Percentiles rank a stretch among this genome's conserved stretches.
Conservation (phyloP, 2,797 vertebrate genomes). For the Myripristis jacobus region DNA sequence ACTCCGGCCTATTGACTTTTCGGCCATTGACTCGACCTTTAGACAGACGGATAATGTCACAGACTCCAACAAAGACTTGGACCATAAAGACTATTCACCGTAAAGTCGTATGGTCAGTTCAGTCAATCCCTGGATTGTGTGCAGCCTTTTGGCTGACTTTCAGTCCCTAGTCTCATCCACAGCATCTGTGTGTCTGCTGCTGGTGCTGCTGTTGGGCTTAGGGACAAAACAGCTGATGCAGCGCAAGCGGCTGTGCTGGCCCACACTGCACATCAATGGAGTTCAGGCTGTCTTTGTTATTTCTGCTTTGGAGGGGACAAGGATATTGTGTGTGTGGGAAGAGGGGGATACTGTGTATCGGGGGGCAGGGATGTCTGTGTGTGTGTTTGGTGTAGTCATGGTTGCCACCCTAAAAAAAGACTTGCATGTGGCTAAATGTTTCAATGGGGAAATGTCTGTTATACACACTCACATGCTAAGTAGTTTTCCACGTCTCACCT, state of each 20-base stretch:
- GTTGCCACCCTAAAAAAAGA: slow-evolving; percentile 44
- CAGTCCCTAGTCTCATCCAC: slow-evolving; percentile 39
- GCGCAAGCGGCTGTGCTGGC: slow-evolving; percentile 50
- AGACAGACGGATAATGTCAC: slow-evolving; percentile 45
- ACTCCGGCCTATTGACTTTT: slow-evolving; percentile 4
- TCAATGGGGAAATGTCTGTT: slow-evolving; percentile 20
- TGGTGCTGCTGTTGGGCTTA: slow-evolving; percentile 45
- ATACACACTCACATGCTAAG: neutral
- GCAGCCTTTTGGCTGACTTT: slow-evolving; percentile 29
- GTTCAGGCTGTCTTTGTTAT: slow-evolving; percentile 69
- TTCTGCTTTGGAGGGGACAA: slow-evolving; percentile 55
- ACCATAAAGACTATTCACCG: slow-evolving; percentile 44
- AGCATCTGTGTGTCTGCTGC: slow-evolving; percentile 46
- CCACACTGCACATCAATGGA: slow-evolving; percentile 44
- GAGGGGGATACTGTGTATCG: neutral
- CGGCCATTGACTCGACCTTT: slow-evolving; percentile 28
- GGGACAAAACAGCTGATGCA: slow-evolving; percentile 75
- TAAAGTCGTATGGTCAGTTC: slow-evolving; percentile 9
- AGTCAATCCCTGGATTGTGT: slow-evolving; percentile 52
- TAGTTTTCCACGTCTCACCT: slow-evolving; percentile 19
- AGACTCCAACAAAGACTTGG: slow-evolving; percentile 50
- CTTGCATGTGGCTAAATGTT: slow-evolving; percentile 17
- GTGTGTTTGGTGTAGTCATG: slow-evolving; percentile 52
- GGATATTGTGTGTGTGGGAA: slow-evolving; percentile 18
- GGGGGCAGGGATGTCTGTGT: slow-evolving; percentile 16